Conservation (phyloP, 2,113 vertebrate species). For the Pollachius pollachius region DNA sequence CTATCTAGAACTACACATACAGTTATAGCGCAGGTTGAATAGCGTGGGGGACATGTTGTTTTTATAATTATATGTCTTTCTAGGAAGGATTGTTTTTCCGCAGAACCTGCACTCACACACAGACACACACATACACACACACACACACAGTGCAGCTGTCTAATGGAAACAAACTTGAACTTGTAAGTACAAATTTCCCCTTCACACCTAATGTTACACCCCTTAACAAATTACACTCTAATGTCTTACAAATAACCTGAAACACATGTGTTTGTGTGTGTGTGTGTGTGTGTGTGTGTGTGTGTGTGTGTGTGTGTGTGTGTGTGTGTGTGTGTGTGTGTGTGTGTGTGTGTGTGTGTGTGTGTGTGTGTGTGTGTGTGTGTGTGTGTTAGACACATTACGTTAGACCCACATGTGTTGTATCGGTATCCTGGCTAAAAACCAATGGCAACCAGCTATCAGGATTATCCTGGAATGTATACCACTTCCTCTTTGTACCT, state of each 20-base stretch:
- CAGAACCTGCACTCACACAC: conserved; percentile 5
- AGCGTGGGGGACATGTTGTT: too few species aligned
- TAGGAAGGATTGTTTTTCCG: too few species aligned
- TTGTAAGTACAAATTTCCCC: conserved; percentile 37
- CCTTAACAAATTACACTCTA: conserved; percentile 52
- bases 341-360: conserved; percentile 21
- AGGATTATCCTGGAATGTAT: conserved; percentile 66
- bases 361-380: too few species aligned
- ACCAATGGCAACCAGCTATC: conserved; percentile 41
- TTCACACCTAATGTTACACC: conserved; percentile 38
- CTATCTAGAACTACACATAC: too few species aligned
- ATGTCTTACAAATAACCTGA: conserved; percentile 52
- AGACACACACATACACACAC: conserved; percentile 20
- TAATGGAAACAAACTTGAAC: conserved; percentile 2
- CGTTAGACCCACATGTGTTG: conserved; percentile 28
- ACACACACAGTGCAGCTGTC: not conserved
- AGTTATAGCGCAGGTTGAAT: too few species aligned
- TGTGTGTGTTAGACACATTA: not conserved
- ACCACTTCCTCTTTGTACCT: conserved; percentile 42
- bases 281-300: conserved; percentile 25
- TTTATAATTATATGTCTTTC: too few species aligned
- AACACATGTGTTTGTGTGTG: conserved; percentile 7
- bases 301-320: conserved; percentile 12
- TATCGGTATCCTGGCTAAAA: conserved; percentile 36
- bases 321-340: conserved; percentile 20